Evolutionary conservation across 2,797 vertebrate species (phyloP).

Genomic region (Neosilurus hyrtlii): DNA sequence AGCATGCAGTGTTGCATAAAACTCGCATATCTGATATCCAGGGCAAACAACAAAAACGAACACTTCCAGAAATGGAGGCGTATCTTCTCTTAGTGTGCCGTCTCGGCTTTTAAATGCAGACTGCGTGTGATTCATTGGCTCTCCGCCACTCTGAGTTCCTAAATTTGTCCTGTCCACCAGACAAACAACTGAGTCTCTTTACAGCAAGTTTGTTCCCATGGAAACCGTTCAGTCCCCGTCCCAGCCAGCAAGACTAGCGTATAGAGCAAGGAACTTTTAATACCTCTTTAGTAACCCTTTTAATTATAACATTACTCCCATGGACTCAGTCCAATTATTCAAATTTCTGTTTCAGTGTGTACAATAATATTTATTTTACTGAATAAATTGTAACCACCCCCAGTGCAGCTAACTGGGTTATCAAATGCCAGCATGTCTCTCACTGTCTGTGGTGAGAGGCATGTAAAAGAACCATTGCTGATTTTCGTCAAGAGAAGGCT

Average conservation of each 20-base stretch:
- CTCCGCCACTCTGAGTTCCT: not conserved
- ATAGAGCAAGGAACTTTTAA: not conserved
- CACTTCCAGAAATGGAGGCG: slow-evolving; percentile 54
- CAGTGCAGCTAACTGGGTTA: too few relatives aligned
- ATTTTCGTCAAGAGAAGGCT: too few relatives aligned
- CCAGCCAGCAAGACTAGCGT: not conserved
- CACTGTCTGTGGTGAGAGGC: too few relatives aligned
- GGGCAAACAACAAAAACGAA: slow-evolving; percentile 73
- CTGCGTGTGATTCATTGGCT: not conserved
- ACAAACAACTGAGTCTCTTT: slow-evolving; percentile 83
- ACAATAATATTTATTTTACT: not conserved
- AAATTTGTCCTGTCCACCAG: slow-evolving; percentile 83
- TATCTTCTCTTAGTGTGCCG: not conserved
- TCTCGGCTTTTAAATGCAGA: not conserved
- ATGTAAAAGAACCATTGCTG: too few relatives aligned
- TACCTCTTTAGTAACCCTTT: not conserved
- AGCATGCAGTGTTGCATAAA: not conserved
- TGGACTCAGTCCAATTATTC: not conserved
- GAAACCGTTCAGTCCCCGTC: slow-evolving; percentile 35
- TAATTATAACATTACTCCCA: not conserved
- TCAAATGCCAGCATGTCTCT: too few relatives aligned
- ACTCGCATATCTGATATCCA: not conserved
- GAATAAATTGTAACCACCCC: too few relatives aligned
- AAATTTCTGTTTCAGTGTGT: not conserved
- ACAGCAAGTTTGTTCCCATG: slow-evolving; percentile 77